Base-by-base conservation (phyloP, 2,888 invertebrate genomes). In the Lasius platythorax region DNA sequence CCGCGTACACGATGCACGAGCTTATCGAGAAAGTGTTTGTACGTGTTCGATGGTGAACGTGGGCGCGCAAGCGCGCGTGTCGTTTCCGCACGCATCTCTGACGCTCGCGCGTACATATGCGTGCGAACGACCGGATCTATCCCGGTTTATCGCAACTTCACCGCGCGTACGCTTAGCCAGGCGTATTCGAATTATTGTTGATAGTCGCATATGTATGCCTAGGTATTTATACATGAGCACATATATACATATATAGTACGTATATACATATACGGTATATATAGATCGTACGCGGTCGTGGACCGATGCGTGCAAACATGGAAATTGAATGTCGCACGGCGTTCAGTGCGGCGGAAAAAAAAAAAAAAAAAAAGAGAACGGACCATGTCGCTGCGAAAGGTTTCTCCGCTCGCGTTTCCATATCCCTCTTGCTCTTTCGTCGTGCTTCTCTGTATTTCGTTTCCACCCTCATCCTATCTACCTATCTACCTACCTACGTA, bases 321-420 rank as follows among this genome's bases (percentile, higher is more conserved):
- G 83, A 90, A 90, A 90, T 90, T 85, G 86, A 90, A 89, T 88
- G 83, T 90, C 82, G 74, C 87, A 68, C 79, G 82, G 61, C 73
- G 46, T 5, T 68, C 83, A 43, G 84, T 33, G 46, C 46, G 83
- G 61, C 28, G 83, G 87, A 81, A 83, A 85, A 23, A 23, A 23
- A 5, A 37, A 5, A 37, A 37, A 37, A 37, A 33, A 33, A 84
- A 87, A 79, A 56, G 58, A 78, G 33, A 33, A 63, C 66, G 58
- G 56, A n/a, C 53, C 40, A 15, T 33, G 78, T 43, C 40, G 46
- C 74, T 66, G 73, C 64, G 75, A 85, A 88, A 88, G 88, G 85
- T 83, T 83, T 72, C 79, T 33, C 72, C 68, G n/a, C 37, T 78
- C 68, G 40, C 68, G 74, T 82, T 67, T 68, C 84, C 75, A 66